These are phyloP conservation scores for Hyles vespertilio DNA, from an alignment of 1,140 invertebrate species.

Conservation along the genomic window DNA sequence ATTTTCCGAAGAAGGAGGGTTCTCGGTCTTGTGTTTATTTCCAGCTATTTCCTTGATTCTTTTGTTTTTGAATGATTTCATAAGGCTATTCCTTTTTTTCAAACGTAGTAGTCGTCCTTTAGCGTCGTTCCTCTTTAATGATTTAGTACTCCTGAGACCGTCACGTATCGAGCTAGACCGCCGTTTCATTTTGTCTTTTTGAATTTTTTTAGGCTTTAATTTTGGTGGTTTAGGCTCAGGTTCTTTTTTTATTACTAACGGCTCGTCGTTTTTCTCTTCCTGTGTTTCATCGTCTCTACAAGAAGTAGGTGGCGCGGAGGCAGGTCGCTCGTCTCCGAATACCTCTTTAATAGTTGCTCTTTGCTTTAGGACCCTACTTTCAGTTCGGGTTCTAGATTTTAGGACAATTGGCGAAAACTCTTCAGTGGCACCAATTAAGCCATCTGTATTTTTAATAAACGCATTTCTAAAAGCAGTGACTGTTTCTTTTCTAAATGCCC, in stretches of 20 bases:
- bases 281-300: constrained; percentile 60
- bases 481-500: constrained; percentile 83
- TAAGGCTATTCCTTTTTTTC: constrained; percentile 76
- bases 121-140: constrained; percentile 78
- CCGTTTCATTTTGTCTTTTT: constrained; percentile 53
- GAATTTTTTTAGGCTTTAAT: constrained; percentile 53
- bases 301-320: constrained; percentile 74
- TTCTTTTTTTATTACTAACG: constrained; percentile 51
- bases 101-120: constrained; percentile 75
- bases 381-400: constrained; percentile 84
- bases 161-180: constrained; percentile 75
- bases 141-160: constrained; percentile 76
- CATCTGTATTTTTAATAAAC: constrained; percentile 80
- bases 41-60: constrained; percentile 50
- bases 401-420: constrained; percentile 83
- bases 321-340: constrained; percentile 79
- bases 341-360: constrained; percentile 87
- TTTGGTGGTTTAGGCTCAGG: constrained; percentile 47
- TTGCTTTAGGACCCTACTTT: constrained; percentile 85
- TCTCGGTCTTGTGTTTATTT: constrained; percentile 62
- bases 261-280: constrained; percentile 38
- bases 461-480: constrained; percentile 81
- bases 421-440: constrained; percentile 74
- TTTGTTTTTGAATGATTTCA: constrained; percentile 73
- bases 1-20: constrained; percentile 46